Evolutionary conservation across 2,797 vertebrate genomes (phyloP).

Genomic region (Bufotes viridis): DNA sequence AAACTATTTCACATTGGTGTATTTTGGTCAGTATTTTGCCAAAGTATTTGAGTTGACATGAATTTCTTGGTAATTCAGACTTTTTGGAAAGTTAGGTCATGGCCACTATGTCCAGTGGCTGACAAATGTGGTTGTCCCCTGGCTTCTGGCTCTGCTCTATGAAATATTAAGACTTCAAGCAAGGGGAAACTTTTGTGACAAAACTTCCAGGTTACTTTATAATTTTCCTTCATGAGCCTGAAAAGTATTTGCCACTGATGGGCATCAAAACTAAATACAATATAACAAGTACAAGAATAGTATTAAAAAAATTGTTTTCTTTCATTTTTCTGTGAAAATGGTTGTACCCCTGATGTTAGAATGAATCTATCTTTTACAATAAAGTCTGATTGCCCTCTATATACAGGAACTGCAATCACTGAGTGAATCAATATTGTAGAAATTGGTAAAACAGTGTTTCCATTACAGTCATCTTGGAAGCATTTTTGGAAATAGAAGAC

Average conservation of each 20-base stretch:
- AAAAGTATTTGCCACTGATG: neutral
- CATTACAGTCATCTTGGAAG: neutral
- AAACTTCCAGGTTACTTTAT: too few relatives aligned
- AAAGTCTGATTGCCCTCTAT: neutral
- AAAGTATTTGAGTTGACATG: too few relatives aligned
- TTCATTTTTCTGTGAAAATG: neutral
- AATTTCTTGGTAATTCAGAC: too few relatives aligned
- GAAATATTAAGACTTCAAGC: too few relatives aligned
- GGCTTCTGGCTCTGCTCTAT: too few relatives aligned
- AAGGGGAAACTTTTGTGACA: too few relatives aligned
- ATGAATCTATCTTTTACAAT: neutral
- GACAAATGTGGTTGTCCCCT: too few relatives aligned
- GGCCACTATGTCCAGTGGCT: too few relatives aligned
- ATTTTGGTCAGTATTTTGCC: too few relatives aligned
- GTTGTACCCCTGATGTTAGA: neutral
- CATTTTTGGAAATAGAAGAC: neutral
- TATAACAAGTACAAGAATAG: neutral
- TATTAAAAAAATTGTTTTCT: neutral
- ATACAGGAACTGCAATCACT: slow-evolving; percentile 1
- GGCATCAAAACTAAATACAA: neutral
- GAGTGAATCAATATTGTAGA: slow-evolving; percentile 11
- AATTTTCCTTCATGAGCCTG: too few relatives aligned
- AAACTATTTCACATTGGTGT: too few relatives aligned
- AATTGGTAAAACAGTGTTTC: neutral
- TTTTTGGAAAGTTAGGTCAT: too few relatives aligned